Evolutionary conservation across 2,797 vertebrate genomes (phyloP), one percentile per base, ranked within the genome.

Genomic region (Tympanoctomys barrerae): DNA sequence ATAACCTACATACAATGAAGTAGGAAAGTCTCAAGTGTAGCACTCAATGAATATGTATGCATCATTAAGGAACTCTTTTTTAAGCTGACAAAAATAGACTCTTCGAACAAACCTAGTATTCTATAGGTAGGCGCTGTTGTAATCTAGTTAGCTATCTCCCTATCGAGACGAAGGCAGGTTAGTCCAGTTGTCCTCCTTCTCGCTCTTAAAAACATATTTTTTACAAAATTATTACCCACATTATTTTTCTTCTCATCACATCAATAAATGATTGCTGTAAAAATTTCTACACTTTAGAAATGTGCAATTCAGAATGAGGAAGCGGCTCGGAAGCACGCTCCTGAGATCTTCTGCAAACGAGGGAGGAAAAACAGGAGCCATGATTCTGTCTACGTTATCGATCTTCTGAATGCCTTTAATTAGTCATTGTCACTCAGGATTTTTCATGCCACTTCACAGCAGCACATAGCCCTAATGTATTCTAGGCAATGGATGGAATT

Each of bases 1-100:
- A 82, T 95, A 95, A 93, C 68, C 71, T 91, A 94, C 77, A 89
- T 77, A 91, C 36, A 68, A n/a, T 42, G 64, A 94, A 75, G 89
- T 66, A 68, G 9, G 78, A 68, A 94, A 36, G 42, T 80, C 79
- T 66, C 64, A 86, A 81, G 24, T 33, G 39, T 59, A 24, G 21
- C 59, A 9, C 33, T 92, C 81, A 83, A 14, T 84, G 70, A 89
- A 94, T 81, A 92, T 52, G 24, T 42, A 94, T 84, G 36, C 3
- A 81, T 68, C 87, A 68, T 89, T 89, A 92, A 42, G 28, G 39
- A 5, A 0, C 71, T 77, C 5, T 62, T 83, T 83, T 96, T 64
- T 21, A 52, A 95, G 16, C 26, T 31, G 39, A 81, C 49, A 73
- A 73, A 95, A 78, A 28, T 36, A 85, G 14, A 91, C 68, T 70